A percentile compares a stretch with the other conserved stretches of the same genome.
phyloP scores from a whole-genome alignment of 2,113 vertebrate genomes.

The Xyliphius kryptos region DNA sequence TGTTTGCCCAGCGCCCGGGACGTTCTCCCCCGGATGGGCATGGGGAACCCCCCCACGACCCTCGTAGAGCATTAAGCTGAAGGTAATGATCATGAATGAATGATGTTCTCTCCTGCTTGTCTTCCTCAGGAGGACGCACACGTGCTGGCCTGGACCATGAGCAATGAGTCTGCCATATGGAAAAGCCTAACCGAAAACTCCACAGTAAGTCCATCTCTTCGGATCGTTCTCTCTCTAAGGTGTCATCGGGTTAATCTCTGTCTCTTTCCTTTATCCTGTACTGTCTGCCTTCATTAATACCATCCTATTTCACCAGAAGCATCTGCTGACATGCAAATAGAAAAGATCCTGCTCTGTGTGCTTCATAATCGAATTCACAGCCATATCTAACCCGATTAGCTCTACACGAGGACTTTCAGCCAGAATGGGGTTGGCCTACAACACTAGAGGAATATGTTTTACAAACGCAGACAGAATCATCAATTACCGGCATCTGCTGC shows the following conservation, averaged over 20 bases:
- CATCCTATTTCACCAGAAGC: constrained; percentile 8
- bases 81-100: too few relatives aligned
- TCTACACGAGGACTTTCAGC: constrained; percentile 45
- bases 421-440: constrained; percentile 12
- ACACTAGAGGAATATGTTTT: constrained; percentile 9
- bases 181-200: constrained; percentile 76
- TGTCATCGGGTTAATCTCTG: constrained; percentile 23
- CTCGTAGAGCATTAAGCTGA: too few relatives aligned
- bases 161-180: constrained; percentile 82
- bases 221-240: constrained; percentile 12
- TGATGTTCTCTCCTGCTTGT: too few relatives aligned
- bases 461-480: constrained; percentile 20
- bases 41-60: too few relatives aligned
- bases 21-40: too few relatives aligned
- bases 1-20: too few relatives aligned
- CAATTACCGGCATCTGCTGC: constrained; percentile 27
- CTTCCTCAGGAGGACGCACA: constrained; percentile 62
- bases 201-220: constrained; percentile 72
- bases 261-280: constrained; percentile 36
- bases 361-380: constrained; percentile 61
- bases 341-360: constrained; percentile 66
- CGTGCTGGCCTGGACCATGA: constrained; percentile 80
- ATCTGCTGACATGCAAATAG: constrained; percentile 56
- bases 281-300: constrained; percentile 24
- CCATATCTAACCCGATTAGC: constrained; percentile 57